These are phyloP conservation scores for Ernsta delagoae DNA, from an alignment of 2,888 invertebrate genomes.

Conservation along the genomic window DNA sequence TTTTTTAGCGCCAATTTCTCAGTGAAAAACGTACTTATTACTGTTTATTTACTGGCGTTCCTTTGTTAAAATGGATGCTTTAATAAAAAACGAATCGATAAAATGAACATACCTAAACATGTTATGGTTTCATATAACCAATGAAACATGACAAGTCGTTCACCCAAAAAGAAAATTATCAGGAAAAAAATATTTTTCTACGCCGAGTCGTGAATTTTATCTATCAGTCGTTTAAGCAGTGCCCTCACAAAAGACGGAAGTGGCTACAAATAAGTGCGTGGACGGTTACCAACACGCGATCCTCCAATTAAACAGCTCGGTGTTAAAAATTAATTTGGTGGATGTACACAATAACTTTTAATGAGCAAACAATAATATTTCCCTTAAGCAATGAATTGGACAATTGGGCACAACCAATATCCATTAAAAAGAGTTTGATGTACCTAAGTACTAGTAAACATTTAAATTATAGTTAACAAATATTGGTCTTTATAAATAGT, in stretches of 20 bases:
- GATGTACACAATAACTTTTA: conserved; percentile 37
- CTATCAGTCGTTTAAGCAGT: conserved; percentile 18
- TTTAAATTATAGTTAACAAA: too few species aligned
- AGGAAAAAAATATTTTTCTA: background rate
- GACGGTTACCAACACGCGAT: conserved; percentile 59
- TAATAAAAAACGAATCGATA: too few species aligned
- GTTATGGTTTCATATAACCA: background rate
- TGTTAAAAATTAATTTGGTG: conserved; percentile 72
- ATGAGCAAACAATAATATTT: conserved; percentile 23
- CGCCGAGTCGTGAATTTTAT: conserved; percentile 10
- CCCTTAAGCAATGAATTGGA: too few species aligned
- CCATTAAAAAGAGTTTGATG: too few species aligned
- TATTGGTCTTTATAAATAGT: too few species aligned
- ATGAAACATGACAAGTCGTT: conserved; percentile 1
- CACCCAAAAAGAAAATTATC: background rate
- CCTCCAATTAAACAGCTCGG: conserved; percentile 63
- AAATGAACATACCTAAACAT: too few species aligned
- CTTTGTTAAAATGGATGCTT: too few species aligned
- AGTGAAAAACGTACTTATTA: too few species aligned
- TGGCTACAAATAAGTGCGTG: conserved; percentile 23
- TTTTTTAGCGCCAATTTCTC: too few species aligned
- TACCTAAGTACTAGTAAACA: too few species aligned
- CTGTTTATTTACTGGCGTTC: too few species aligned
- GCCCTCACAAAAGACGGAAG: conserved; percentile 30
- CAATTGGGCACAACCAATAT: too few species aligned